These are phyloP conservation scores for Oreohelix idahoensis DNA, from an alignment of 1,140 invertebrate species.

Conservation along the genomic window DNA sequence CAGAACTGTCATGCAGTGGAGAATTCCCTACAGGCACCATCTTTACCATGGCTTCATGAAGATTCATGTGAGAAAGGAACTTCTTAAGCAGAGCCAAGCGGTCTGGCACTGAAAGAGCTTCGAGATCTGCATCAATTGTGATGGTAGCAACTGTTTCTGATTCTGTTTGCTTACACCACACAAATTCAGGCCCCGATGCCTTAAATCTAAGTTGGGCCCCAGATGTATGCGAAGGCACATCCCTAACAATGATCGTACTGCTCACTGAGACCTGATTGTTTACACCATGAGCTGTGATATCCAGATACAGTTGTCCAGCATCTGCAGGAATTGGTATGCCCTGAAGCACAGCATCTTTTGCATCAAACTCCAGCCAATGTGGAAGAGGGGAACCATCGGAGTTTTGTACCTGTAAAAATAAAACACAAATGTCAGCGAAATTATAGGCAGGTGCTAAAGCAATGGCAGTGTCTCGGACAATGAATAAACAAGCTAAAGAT, in stretches of 20 bases:
- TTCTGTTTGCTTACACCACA: conserved; percentile 63
- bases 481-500: too few relatives aligned
- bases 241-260: conserved; percentile 61
- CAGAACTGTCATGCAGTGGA: conserved; percentile 70
- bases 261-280: conserved; percentile 56
- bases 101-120: conserved; percentile 50
- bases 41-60: conserved; percentile 73
- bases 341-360: conserved; percentile 71
- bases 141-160: conserved; percentile 69
- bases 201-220: conserved; percentile 39
- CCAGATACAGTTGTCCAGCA: conserved; percentile 76
- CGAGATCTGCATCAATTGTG: conserved; percentile 67
- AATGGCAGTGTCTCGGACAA: too few relatives aligned
- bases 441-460: too few relatives aligned
- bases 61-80: conserved; percentile 59
- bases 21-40: conserved; percentile 67
- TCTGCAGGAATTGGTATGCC: conserved; percentile 78
- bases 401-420: conserved; percentile 68
- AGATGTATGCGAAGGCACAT: conserved; percentile 47
- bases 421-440: not conserved
- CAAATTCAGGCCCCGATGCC: conserved; percentile 49
- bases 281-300: conserved; percentile 73
- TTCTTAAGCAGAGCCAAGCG: conserved; percentile 59
- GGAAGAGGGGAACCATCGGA: conserved; percentile 68
- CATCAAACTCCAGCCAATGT: conserved; percentile 72